Evolutionary conservation across 1,140 invertebrate species (phyloP), one percentile per base, ranked within the genome.

Genomic region (Yoshiicerus persimilis): DNA sequence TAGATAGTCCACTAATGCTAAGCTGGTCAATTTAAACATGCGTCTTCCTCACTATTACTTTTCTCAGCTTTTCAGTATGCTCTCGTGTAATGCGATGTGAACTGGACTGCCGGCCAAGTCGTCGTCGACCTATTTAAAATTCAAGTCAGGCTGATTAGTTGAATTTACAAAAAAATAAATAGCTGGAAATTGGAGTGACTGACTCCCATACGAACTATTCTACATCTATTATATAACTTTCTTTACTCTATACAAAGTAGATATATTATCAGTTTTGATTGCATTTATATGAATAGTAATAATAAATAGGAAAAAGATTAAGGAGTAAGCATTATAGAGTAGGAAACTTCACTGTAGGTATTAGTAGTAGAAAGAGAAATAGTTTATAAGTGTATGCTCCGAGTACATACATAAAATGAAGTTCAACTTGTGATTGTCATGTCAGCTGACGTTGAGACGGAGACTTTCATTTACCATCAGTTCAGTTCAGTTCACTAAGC

Each of bases 141-240:
- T 88, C 87, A 41, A 80, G 64, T 88, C 87, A 88, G 83, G 87
- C 20, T 85, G 87, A 88, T 88, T 88, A 88, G 75, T 80, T 80
- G 75, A 80, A 80, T 80, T 80, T 80, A 80, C 16, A 80, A 36
- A 80, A 32, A 80, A 80, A 80, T 70, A 70, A 30, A 80, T 36
- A 84, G 39, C 25, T 84, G 83, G 83, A 84, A 84, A 84, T 84
- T 84, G 83, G 83, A 84, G n/a, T 84, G 83, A 80, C 30, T 80
- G 75, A 80, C 75, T 70, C 66, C 66, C 66, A 70, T 70, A 32
- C 30, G 25, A 16, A 47, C 41, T 70, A 70, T 70, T 70, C 47
- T 16, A 56, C 16, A 16, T 16, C 6, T n/a, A 56, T n/a, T 20
- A 4, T 20, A 47, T 47, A 11, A 47, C 8, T 4, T 20, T 11